phyloP scores from a whole-genome alignment of 1,140 invertebrate species.

The Mercenaria mercenaria region DNA sequence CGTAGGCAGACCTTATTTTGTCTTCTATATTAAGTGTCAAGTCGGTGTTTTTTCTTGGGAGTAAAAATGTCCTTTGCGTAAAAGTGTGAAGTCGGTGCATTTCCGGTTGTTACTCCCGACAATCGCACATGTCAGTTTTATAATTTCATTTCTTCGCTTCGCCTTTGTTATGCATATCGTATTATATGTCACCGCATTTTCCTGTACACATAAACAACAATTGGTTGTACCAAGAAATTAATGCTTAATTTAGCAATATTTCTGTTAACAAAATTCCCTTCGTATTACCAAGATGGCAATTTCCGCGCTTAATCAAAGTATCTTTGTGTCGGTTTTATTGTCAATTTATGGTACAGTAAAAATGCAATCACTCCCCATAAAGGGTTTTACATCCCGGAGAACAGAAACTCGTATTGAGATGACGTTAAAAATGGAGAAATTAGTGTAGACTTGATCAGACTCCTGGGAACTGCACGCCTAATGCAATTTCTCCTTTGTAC shows the following conservation, averaged over 20 bases:
- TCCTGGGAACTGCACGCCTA: neutral
- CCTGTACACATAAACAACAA: neutral
- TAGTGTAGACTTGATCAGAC: neutral
- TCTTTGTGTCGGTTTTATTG: slow-evolving; percentile 51
- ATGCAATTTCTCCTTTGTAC: neutral
- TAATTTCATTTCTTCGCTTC: too few species aligned
- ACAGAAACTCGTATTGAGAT: slow-evolving; percentile 16
- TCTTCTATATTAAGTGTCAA: too few species aligned
- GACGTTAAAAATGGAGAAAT: slow-evolving; percentile 1
- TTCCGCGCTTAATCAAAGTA: slow-evolving; percentile 41
- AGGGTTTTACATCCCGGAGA: slow-evolving; percentile 11
- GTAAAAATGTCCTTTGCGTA: too few species aligned
- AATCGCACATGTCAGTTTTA: too few species aligned
- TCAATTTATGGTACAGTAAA: slow-evolving; percentile 23
- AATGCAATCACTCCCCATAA: slow-evolving; percentile 43
- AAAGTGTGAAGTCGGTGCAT: too few species aligned
- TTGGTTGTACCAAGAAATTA: neutral
- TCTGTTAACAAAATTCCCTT: neutral
- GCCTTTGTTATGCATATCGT: neutral
- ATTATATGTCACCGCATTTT: neutral
- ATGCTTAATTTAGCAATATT: slow-evolving; percentile 31
- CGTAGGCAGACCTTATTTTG: too few species aligned
- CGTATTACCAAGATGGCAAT: slow-evolving; percentile 39
- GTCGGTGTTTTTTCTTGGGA: too few species aligned
- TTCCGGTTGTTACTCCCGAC: too few species aligned